These are phyloP conservation scores for Sitta europaea DNA, from an alignment of 2,113 vertebrate genomes.

Conservation along the genomic window DNA sequence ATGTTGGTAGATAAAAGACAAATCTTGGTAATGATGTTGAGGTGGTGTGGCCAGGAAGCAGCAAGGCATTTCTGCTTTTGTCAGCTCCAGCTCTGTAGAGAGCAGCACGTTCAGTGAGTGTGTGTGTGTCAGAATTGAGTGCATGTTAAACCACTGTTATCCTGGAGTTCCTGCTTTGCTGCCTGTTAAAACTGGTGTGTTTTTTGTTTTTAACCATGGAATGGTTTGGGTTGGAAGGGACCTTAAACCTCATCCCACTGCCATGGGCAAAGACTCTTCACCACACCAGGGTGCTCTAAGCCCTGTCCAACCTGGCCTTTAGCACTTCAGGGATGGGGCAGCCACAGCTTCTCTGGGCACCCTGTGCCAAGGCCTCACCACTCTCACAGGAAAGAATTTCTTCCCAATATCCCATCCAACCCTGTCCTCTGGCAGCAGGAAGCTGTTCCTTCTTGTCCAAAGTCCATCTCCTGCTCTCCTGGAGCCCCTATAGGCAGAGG, in stretches of 20 bases:
- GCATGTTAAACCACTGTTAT: fast-evolving
- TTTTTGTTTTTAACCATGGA: not conserved
- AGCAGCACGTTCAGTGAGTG: fast-evolving
- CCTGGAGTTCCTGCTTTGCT: not conserved
- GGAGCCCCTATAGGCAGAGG: not conserved
- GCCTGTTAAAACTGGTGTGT: not conserved
- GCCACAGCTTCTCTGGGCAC: not conserved
- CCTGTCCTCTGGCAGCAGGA: not conserved
- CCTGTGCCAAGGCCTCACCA: not conserved
- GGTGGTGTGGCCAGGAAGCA: not conserved
- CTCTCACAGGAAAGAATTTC: not conserved
- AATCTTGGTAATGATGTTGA: not conserved
- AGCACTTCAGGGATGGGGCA: not conserved
- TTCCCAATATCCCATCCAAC: not conserved
- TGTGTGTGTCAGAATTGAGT: not conserved
- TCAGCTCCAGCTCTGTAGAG: not conserved
- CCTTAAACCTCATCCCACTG: not conserved
- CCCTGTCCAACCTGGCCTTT: not conserved
- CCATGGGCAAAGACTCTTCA: not conserved
- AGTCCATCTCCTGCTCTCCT: not conserved
- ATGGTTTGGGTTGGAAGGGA: not conserved
- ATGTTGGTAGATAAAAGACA: not conserved
- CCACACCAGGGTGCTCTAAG: not conserved
- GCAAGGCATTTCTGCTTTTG: not conserved
- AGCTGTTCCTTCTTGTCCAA: not conserved